Conservation (phyloP, 2,113 vertebrate species). For the Limnothrissa miodon region DNA sequence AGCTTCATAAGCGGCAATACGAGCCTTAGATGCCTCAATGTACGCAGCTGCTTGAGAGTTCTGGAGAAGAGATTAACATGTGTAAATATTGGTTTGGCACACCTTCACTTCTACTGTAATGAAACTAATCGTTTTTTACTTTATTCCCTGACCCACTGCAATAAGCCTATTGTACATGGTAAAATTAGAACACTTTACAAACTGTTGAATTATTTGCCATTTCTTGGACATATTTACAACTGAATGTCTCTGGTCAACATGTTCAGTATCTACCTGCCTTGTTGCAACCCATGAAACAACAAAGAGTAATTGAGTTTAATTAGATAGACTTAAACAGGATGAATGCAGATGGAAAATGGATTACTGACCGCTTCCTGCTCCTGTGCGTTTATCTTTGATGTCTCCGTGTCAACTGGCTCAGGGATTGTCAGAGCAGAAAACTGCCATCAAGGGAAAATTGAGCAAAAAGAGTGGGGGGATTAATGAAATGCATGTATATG, state of each 20-base stretch:
- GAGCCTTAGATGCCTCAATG: conserved; percentile 77
- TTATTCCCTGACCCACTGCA: no score
- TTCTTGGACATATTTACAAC: neutral
- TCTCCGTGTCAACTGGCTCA: conserved; percentile 83
- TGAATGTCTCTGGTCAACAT: neutral
- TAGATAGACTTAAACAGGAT: neutral
- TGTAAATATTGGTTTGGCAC: neutral
- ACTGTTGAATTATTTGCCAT: neutral
- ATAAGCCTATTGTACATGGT: no score
- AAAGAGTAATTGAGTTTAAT: neutral
- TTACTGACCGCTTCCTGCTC: conserved; percentile 86
- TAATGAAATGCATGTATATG: neutral
- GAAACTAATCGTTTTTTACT: no score
- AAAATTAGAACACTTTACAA: neutral
- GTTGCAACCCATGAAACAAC: neutral
- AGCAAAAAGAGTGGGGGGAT: neutral
- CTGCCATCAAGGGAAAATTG: conserved; percentile 57
- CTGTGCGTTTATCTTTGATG: conserved; percentile 73
- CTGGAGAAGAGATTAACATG: conserved; percentile 63
- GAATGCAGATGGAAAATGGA: neutral
- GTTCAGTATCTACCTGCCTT: neutral
- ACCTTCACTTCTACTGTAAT: neutral
- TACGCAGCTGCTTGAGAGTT: conserved; percentile 72
- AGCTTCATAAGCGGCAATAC: conserved; percentile 75
- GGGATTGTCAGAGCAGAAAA: conserved; percentile 83